These are phyloP conservation scores for Microtus ochrogaster DNA, from an alignment of 2,113 vertebrate genomes.

Conservation along the genomic window DNA sequence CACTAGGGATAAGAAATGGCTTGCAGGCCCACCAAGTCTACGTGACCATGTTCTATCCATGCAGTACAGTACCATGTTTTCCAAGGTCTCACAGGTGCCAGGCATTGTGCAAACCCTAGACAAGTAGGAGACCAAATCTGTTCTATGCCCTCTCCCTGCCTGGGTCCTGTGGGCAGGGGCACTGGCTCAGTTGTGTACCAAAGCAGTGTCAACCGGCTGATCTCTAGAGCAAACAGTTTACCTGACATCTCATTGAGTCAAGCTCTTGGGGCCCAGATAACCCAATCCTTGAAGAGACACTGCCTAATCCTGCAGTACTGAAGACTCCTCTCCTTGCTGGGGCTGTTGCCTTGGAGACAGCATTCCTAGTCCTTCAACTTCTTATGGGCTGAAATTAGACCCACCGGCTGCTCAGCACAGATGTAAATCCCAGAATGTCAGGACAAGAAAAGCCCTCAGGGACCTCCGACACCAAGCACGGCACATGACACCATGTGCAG, in stretches of 20 bases:
- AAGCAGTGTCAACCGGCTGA: background rate
- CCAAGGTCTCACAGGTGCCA: background rate
- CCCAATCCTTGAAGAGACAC: background rate
- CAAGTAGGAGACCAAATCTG: background rate
- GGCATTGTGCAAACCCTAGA: background rate
- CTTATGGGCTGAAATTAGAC: conserved; percentile 69
- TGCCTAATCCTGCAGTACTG: background rate
- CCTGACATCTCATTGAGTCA: no score
- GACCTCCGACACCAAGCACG: background rate
- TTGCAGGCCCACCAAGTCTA: background rate
- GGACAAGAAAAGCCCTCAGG: background rate
- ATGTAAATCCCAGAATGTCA: conserved; percentile 41
- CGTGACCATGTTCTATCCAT: rapidly evolving
- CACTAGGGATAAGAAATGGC: background rate
- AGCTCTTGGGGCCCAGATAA: background rate
- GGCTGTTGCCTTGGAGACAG: conserved; percentile 64
- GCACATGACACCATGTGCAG: background rate
- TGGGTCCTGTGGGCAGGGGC: background rate
- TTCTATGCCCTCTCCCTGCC: background rate
- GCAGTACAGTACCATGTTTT: background rate
- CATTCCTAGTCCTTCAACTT: conserved; percentile 39
- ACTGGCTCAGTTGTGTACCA: background rate
- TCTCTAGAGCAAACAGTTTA: background rate
- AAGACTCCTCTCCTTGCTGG: conserved; percentile 16
- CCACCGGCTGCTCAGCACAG: conserved; percentile 61